Percentiles rank a stretch among this genome's conserved stretches.
phyloP scores from a whole-genome alignment of 1,140 invertebrate genomes.

The Drosophila repletoides region DNA sequence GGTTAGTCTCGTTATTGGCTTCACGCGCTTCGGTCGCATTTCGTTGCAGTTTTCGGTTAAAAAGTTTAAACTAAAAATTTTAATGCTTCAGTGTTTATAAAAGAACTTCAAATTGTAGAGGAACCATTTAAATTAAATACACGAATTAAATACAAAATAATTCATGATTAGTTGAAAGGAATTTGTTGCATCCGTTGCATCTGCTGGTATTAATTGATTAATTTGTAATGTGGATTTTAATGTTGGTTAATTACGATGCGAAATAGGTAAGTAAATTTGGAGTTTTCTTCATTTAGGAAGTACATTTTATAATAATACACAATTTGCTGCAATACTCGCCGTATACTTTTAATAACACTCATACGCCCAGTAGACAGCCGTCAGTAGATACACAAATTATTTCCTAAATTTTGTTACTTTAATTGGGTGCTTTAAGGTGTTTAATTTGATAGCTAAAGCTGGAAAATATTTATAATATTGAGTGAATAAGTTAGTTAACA shows the following conservation, averaged over 20 bases:
- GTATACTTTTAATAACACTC: too few relatives aligned
- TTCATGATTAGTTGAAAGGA: neutral
- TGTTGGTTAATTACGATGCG: neutral
- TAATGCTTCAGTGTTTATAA: too few relatives aligned
- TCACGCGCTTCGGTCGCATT: conserved; percentile 66
- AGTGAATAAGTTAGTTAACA: too few relatives aligned
- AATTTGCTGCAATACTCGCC: too few relatives aligned
- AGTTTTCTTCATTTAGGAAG: neutral
- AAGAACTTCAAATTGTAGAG: neutral
- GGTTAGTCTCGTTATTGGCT: conserved; percentile 72
- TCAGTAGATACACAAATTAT: too few relatives aligned
- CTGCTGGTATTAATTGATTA: too few relatives aligned
- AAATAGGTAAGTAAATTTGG: conserved; percentile 6
- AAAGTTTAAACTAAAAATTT: conserved; percentile 42
- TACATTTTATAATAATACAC: too few relatives aligned
- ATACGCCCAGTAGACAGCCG: conserved; percentile 43
- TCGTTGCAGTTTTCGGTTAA: conserved; percentile 38
- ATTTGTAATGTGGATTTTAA: neutral
- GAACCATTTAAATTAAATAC: neutral
- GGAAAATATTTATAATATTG: too few relatives aligned
- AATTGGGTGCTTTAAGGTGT: neutral
- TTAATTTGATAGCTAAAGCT: too few relatives aligned
- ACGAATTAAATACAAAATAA: neutral
- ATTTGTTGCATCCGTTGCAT: too few relatives aligned
- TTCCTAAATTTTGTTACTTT: neutral